Percentiles rank a stretch among this genome's conserved stretches.
phyloP scores from a whole-genome alignment of 1,140 invertebrate genomes.

The Eupeodes corollae region DNA sequence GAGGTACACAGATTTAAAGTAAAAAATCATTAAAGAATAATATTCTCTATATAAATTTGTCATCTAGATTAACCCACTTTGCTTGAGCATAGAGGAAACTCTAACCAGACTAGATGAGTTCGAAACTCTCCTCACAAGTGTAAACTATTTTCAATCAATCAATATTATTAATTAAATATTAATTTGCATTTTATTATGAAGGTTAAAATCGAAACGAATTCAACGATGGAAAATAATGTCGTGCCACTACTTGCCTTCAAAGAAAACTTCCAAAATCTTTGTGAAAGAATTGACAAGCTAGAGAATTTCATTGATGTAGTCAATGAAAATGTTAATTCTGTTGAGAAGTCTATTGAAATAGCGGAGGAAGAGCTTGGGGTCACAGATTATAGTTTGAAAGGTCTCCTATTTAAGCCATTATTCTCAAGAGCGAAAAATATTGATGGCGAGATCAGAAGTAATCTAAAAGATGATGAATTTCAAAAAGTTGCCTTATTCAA shows the following conservation, averaged over 20 bases:
- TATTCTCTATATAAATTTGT: background rate
- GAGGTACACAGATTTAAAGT: no score
- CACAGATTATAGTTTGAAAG: constrained; percentile 31
- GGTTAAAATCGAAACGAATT: constrained; percentile 29
- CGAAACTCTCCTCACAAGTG: constrained; percentile 20
- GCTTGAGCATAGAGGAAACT: constrained; percentile 32
- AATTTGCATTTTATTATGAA: constrained; percentile 1
- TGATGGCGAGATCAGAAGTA: constrained; percentile 7
- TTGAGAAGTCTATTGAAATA: constrained; percentile 25
- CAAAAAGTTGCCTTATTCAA: constrained; percentile 21
- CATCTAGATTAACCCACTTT: constrained; percentile 24
- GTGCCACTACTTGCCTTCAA: constrained; percentile 19
- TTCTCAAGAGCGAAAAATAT: constrained; percentile 16
- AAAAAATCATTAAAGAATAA: background rate
- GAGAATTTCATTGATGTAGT: constrained; percentile 23
- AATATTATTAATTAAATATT: background rate
- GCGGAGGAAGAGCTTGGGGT: constrained; percentile 30
- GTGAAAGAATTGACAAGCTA: constrained; percentile 22
- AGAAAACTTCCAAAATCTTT: constrained; percentile 18
- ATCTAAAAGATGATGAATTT: constrained; percentile 21
- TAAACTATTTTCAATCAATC: constrained; percentile 1
- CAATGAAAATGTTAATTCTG: constrained; percentile 19
- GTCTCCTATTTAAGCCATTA: constrained; percentile 25
- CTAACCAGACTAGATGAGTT: constrained; percentile 27
- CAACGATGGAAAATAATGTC: constrained; percentile 27